Conservation (phyloP, 2,113 vertebrate genomes). For the Pholis gunnellus region DNA sequence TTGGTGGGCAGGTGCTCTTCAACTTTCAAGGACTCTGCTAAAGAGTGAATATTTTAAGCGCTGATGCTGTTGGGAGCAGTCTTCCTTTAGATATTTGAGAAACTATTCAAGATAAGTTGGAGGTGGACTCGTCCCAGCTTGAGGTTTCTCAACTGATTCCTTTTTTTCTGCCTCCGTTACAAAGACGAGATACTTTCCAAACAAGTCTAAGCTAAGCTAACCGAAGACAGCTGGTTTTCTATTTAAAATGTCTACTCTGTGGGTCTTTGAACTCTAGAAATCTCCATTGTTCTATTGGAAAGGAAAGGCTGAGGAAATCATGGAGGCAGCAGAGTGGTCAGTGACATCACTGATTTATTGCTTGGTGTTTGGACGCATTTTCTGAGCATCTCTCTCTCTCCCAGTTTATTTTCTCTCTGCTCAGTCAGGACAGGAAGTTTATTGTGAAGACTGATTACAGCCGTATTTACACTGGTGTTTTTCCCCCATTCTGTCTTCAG, state of each 20-base stretch:
- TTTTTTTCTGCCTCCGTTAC: neutral
- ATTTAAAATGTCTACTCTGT: constrained; percentile 15
- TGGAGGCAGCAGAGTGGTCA: constrained; percentile 43
- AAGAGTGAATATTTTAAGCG: neutral
- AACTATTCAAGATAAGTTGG: neutral
- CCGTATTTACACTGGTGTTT: constrained; percentile 76
- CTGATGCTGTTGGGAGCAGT: neutral
- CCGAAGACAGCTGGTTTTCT: neutral
- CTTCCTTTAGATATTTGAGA: neutral
- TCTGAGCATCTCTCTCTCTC: constrained; percentile 57
- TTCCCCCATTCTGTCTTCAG: constrained; percentile 72
- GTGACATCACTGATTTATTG: constrained; percentile 74
- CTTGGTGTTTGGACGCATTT: constrained; percentile 37
- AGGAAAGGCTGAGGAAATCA: constrained; percentile 62
- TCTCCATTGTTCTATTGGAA: constrained; percentile 60
- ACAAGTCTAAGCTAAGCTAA: neutral
- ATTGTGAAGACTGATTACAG: constrained; percentile 82
- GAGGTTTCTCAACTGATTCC: neutral
- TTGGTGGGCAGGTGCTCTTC: neutral
- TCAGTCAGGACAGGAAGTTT: constrained; percentile 81
- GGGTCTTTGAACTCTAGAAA: constrained; percentile 62
- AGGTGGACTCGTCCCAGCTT: neutral
- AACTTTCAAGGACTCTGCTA: neutral
- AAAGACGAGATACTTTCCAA: neutral
- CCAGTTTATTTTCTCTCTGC: constrained; percentile 74